These are phyloP conservation scores for Pemphigus obesinymphae DNA, from an alignment of 1,140 invertebrate genomes.

Conservation along the genomic window DNA sequence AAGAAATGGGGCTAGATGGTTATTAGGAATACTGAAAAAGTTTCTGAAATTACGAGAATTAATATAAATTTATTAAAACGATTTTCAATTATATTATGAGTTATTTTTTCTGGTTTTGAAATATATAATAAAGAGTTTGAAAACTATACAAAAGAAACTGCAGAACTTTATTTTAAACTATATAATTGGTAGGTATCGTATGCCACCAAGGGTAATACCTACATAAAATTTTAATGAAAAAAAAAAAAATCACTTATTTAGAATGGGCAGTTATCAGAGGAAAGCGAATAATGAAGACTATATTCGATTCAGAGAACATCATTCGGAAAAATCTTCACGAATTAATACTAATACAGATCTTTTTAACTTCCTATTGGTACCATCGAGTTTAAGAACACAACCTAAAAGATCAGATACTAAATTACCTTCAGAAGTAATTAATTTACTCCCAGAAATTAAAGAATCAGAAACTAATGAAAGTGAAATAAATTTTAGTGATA, in stretches of 20 bases:
- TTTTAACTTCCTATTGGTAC: conserved; percentile 19
- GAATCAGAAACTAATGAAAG: background rate
- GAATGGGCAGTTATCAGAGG: conserved; percentile 47
- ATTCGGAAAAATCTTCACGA: conserved; percentile 43
- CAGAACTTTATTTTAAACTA: conserved; percentile 44
- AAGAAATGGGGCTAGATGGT: conserved; percentile 50
- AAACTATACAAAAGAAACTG: conserved; percentile 45
- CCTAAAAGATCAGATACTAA: conserved; percentile 8
- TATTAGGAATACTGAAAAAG: conserved; percentile 47
- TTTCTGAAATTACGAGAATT: conserved; percentile 49
- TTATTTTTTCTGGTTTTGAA: conserved; percentile 47
- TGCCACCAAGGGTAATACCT: conserved; percentile 47
- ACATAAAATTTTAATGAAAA: conserved; percentile 49
- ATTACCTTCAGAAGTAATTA: background rate
- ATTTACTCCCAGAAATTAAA: conserved; percentile 2
- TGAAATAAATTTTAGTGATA: background rate
- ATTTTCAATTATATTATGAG: conserved; percentile 48
- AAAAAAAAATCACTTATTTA: conserved; percentile 44
- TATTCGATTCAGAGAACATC: conserved; percentile 42
- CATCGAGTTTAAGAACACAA: conserved; percentile 22
- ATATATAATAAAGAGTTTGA: conserved; percentile 44
- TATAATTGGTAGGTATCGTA: conserved; percentile 49
- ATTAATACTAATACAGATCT: conserved; percentile 19
- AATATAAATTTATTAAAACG: conserved; percentile 49
- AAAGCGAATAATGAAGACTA: conserved; percentile 47